Evolutionary conservation across 2,888 invertebrate genomes (phyloP).

Genomic region (Icerya purchasi): DNA sequence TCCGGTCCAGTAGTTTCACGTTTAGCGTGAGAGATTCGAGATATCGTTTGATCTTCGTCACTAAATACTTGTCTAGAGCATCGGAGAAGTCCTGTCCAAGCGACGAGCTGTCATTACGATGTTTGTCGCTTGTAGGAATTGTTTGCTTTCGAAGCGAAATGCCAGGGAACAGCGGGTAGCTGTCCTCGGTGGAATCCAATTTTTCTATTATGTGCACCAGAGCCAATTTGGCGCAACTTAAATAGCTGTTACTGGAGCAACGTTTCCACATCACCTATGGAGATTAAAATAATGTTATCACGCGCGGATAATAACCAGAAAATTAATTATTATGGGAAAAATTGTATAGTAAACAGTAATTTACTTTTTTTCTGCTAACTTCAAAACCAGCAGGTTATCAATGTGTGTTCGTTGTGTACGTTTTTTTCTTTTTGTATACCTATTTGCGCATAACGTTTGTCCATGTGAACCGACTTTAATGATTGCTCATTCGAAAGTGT

Average conservation of each 20-base stretch:
- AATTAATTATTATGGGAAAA: too few relatives aligned
- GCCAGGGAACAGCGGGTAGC: slow-evolving; percentile 44
- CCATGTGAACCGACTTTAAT: too few relatives aligned
- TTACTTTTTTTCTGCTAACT: too few relatives aligned
- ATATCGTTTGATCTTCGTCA: slow-evolving; percentile 14
- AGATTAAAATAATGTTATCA: not conserved
- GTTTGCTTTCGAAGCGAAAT: slow-evolving; percentile 33
- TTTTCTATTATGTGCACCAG: slow-evolving; percentile 54
- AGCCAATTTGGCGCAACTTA: slow-evolving; percentile 57
- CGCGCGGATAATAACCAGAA: too few relatives aligned
- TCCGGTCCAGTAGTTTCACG: slow-evolving; percentile 16
- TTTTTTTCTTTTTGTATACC: too few relatives aligned
- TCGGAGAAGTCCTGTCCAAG: slow-evolving; percentile 11
- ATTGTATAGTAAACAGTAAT: too few relatives aligned
- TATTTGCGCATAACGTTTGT: too few relatives aligned
- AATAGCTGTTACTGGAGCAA: slow-evolving; percentile 38
- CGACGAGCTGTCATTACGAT: not conserved
- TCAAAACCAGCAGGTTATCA: too few relatives aligned
- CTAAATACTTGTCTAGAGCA: slow-evolving; percentile 12
- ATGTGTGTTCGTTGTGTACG: too few relatives aligned
- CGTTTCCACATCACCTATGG: slow-evolving; percentile 24
- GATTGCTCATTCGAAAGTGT: too few relatives aligned
- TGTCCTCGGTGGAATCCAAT: slow-evolving; percentile 36
- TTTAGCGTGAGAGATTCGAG: slow-evolving; percentile 16
- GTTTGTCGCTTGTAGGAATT: not conserved